Evolutionary conservation across 1,140 invertebrate species (phyloP).

Genomic region (Drosophila pallidifrons): DNA sequence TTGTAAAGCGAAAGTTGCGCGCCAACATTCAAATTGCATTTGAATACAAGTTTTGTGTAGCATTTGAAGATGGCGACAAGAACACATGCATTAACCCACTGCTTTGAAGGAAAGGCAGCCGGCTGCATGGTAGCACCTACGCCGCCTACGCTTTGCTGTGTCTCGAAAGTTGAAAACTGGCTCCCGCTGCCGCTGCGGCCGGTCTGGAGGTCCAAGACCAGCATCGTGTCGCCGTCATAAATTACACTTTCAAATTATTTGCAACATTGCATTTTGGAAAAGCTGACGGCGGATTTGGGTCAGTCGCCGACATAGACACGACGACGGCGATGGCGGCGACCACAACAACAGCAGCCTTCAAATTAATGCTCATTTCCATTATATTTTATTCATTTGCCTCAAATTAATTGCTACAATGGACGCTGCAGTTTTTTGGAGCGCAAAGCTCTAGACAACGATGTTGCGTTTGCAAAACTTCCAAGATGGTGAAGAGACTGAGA

Average conservation of each 20-base stretch:
- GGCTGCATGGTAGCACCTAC: constrained; percentile 8
- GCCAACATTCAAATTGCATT: constrained; percentile 11
- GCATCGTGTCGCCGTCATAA: constrained; percentile 61
- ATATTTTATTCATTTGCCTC: constrained; percentile 61
- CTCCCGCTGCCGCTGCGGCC: constrained; percentile 27
- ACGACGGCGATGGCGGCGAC: constrained; percentile 6
- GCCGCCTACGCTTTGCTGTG: constrained; percentile 32
- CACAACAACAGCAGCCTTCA: constrained; percentile 50
- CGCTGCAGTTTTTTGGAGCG: constrained; percentile 56
- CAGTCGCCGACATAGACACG: constrained; percentile 34
- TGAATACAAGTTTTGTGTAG: constrained; percentile 3
- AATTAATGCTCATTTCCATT: constrained; percentile 59
- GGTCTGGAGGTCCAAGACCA: constrained; percentile 48
- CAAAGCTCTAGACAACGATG: constrained; percentile 40
- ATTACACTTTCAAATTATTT: constrained; percentile 71
- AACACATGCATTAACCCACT: constrained; percentile 4
- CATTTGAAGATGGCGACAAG: not conserved
- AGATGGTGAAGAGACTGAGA: constrained; percentile 5
- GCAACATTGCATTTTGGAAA: constrained; percentile 62
- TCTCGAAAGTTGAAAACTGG: constrained; percentile 45
- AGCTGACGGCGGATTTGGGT: constrained; percentile 56
- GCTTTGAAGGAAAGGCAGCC: constrained; percentile 17
- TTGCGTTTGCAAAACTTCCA: constrained; percentile 31
- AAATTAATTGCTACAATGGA: constrained; percentile 64
- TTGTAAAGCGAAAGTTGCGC: not conserved